Percentiles rank a stretch among this genome's conserved stretches.
These are phyloP conservation scores for Dicerorhinus sumatrensis DNA, from an alignment of 2,113 vertebrate species.

Conservation along the genomic window DNA sequence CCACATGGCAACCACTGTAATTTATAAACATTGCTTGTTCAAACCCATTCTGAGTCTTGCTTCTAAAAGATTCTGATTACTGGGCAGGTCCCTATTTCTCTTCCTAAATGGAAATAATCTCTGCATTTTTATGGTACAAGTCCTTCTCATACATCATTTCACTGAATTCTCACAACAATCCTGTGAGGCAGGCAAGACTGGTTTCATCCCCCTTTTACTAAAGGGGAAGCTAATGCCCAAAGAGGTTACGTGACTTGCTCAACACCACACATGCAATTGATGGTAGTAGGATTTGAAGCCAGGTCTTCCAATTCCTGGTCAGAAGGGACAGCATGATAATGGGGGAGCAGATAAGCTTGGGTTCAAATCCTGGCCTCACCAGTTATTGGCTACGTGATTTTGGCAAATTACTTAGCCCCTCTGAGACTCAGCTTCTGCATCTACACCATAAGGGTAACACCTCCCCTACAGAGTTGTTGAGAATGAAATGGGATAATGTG, in stretches of 20 bases:
- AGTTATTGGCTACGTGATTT: neutral
- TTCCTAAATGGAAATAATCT: neutral
- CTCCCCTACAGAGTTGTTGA: neutral
- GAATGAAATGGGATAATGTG: neutral
- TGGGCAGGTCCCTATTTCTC: neutral
- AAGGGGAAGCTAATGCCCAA: neutral
- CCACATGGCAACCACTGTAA: neutral
- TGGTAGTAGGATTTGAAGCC: neutral
- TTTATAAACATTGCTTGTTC: neutral
- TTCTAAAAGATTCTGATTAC: neutral
- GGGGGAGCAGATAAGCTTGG: neutral
- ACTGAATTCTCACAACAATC: constrained; percentile 32
- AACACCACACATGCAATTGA: neutral
- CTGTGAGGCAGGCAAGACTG: neutral
- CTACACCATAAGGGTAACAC: neutral
- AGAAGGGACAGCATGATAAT: neutral
- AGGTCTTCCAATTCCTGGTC: neutral
- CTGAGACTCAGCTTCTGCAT: neutral
- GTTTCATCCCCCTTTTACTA: neutral
- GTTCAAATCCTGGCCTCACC: neutral
- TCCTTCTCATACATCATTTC: neutral
- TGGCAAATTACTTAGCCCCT: neutral
- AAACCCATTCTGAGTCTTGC: neutral
- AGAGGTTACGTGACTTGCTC: neutral
- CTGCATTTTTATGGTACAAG: constrained; percentile 24